Percentiles rank a stretch among this genome's conserved stretches.
phyloP scores from a whole-genome alignment of 2,113 vertebrate species.

The Hyaena hyaena region DNA sequence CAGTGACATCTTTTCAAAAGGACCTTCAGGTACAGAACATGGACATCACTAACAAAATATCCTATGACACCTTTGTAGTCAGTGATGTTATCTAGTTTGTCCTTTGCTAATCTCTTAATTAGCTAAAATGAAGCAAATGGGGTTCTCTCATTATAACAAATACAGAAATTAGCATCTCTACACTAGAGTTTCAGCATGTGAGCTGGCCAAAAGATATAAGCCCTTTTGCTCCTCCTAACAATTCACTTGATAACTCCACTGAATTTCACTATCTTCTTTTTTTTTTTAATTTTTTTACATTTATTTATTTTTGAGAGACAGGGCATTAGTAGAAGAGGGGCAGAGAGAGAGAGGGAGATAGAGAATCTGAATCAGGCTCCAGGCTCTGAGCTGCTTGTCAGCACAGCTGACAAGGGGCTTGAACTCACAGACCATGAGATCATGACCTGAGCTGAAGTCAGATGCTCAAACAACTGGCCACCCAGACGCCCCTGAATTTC shows the following conservation, averaged over 20 bases:
- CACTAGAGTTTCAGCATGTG: neutral
- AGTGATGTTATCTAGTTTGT: neutral
- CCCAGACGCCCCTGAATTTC: neutral
- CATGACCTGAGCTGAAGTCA: no score
- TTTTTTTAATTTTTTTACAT: no score
- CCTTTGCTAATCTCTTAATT: conserved; percentile 1
- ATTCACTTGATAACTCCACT: neutral
- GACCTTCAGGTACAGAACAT: neutral
- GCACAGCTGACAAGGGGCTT: no score
- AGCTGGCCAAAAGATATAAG: neutral
- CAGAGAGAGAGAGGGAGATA: no score
- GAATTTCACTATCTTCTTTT: neutral
- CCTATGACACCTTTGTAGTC: neutral
- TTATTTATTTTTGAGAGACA: no score
- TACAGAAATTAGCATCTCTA: neutral
- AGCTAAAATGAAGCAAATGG: neutral
- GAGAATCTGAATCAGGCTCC: no score
- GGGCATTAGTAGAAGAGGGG: no score
- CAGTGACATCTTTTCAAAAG: neutral
- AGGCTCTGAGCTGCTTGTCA: no score
- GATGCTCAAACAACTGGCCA: no score
- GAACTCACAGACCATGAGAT: no score
- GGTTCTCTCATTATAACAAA: neutral
- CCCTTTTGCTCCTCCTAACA: no score
- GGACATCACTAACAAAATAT: neutral